phyloP scores from a whole-genome alignment of 2,797 vertebrate genomes.

The Pseudochirops cupreus region DNA sequence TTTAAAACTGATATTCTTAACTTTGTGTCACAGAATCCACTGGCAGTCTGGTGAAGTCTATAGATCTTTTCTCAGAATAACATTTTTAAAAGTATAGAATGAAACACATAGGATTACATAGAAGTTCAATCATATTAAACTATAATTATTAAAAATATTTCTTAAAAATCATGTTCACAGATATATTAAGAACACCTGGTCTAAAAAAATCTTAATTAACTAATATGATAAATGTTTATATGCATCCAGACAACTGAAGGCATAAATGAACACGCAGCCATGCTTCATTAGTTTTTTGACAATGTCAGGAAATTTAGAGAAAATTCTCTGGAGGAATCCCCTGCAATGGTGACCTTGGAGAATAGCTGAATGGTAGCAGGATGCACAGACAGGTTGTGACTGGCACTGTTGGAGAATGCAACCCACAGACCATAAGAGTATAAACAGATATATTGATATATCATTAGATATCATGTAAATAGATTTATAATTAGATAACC shows the following conservation, averaged over 20 bases:
- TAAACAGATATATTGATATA: too few species aligned
- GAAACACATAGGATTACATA: neutral
- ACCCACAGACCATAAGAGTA: neutral
- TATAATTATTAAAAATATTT: neutral
- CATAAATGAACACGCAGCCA: neutral
- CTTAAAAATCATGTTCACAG: neutral
- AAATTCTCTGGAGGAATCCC: neutral
- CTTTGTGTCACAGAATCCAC: neutral
- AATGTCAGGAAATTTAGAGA: neutral
- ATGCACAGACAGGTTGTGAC: neutral
- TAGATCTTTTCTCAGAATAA: neutral
- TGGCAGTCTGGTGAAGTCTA: neutral
- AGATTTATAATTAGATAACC: neutral
- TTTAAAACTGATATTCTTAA: conserved; percentile 28
- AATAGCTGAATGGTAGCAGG: neutral
- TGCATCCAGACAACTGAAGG: neutral
- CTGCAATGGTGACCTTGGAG: neutral
- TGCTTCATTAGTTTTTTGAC: neutral
- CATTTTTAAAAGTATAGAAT: neutral
- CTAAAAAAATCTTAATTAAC: neutral
- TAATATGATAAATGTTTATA: neutral
- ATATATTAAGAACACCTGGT: neutral
- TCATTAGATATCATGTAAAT: neutral
- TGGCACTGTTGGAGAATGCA: neutral
- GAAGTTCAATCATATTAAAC: neutral